phyloP scores from a whole-genome alignment of 2,113 vertebrate genomes.

The Orycteropus afer region DNA sequence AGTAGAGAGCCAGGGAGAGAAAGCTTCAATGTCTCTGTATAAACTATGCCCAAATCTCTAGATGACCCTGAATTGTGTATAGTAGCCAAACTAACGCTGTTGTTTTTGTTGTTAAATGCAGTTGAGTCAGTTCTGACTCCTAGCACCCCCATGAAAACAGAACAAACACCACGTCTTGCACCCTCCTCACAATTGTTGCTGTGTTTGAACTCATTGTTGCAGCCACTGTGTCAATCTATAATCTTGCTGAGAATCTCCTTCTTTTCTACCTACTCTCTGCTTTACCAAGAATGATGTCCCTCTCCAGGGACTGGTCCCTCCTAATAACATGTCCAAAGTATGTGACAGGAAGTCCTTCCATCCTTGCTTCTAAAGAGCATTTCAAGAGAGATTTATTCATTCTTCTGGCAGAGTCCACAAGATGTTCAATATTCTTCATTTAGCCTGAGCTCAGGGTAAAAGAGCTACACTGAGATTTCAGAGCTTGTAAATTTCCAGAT shows the following conservation, averaged over 20 bases:
- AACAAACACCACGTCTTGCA: too few species aligned
- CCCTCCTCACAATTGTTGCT: background rate
- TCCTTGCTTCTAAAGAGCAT: background rate
- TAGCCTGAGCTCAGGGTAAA: background rate
- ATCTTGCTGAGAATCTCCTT: too few species aligned
- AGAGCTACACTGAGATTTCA: background rate
- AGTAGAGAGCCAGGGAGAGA: background rate
- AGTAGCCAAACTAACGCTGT: background rate
- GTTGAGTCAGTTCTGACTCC: too few species aligned
- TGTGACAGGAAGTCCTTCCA: background rate
- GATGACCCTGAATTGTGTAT: background rate
- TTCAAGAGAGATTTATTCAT: background rate
- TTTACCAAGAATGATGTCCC: background rate
- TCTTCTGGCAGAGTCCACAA: background rate
- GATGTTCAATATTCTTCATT: background rate
- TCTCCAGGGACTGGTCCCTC: background rate
- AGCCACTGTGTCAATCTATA: background rate
- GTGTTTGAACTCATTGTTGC: background rate
- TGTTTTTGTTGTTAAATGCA: background rate
- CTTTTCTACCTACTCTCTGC: background rate
- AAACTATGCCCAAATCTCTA: background rate
- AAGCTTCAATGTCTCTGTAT: background rate
- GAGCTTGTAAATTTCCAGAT: background rate
- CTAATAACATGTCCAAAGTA: too few species aligned
- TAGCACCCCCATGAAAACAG: too few species aligned